Evolutionary conservation across 2,888 invertebrate genomes (phyloP), one percentile per base, ranked within the genome.

Genomic region (Balanococcus diminutus): DNA sequence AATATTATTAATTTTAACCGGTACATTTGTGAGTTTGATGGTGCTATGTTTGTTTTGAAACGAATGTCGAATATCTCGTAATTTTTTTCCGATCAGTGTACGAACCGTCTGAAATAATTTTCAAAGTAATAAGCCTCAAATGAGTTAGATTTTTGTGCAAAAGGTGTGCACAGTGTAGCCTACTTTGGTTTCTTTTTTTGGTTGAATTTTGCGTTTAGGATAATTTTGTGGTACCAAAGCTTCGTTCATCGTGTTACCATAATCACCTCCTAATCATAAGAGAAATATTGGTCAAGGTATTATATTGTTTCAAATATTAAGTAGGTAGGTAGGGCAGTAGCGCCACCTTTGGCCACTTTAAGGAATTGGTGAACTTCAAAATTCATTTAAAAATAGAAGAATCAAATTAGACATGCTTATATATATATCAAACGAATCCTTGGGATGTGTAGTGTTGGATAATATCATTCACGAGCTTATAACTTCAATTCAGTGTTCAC

Each of bases 1-100:
- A 56, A 82, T 82, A 56, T 82, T 82, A 51, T 82, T 82, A 31
- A 56, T 56, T 56, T 82, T 56, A 5, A 56, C 82, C 3, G 82
- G 82, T 2, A 82, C 82, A 56, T 82, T 82, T 11, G 16, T 82
- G 19, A 82, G 28, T 32, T 56, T 56, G n/a, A 82, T 56, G 2
- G 82, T 82, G 4, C 25, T 46, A 14, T 67, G 67, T 67, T 67
- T 28, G 28, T 67, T 67, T 28, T 67, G 28, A 28, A 16, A 25
- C 2, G 67, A 14, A 28, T 67, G 25, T 28, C 67, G 28, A 28
- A 67, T 19, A 79, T 79, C 11, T 2, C 11, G 75, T 36, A 19
- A 2, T 36, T 36, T 79, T 79, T 36, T 79, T 11, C 36, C 19
- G 19, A 79, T 9, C 36, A 36, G 16, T 8, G 31, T 16, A 36